phyloP scores from a whole-genome alignment of 2,797 vertebrate species.

The Propithecus perrieri region DNA sequence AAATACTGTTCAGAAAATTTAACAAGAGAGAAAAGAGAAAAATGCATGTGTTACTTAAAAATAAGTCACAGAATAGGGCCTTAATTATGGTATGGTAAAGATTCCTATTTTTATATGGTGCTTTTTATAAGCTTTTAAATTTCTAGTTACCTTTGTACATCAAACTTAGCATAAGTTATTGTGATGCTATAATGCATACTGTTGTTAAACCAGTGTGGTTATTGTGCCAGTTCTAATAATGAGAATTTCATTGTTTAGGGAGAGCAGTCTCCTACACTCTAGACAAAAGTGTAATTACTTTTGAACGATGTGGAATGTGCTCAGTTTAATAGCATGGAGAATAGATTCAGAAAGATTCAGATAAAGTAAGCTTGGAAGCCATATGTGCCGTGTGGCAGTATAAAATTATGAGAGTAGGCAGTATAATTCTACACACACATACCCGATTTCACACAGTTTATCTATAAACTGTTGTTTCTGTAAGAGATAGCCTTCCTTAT shows the following conservation, averaged over 20 bases:
- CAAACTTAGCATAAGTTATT: slow-evolving; percentile 82
- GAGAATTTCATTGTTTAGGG: slow-evolving; percentile 87
- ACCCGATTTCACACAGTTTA: slow-evolving; percentile 80
- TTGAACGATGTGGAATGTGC: slow-evolving; percentile 86
- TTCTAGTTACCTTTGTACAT: slow-evolving; percentile 84
- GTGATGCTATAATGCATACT: slow-evolving; percentile 79
- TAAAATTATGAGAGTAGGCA: slow-evolving; percentile 82
- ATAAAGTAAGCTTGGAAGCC: slow-evolving; percentile 85
- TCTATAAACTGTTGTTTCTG: slow-evolving; percentile 82
- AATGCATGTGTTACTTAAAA: slow-evolving; percentile 79
- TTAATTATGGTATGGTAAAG: slow-evolving; percentile 81
- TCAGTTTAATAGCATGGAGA: slow-evolving; percentile 85
- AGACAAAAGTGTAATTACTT: slow-evolving; percentile 89
- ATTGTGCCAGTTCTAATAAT: slow-evolving; percentile 86
- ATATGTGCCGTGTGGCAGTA: slow-evolving; percentile 83
- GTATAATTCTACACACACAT: slow-evolving; percentile 78
- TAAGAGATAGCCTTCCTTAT: slow-evolving; percentile 82
- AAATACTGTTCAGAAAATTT: slow-evolving; percentile 70
- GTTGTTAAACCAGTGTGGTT: slow-evolving; percentile 82
- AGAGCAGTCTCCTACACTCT: slow-evolving; percentile 84
- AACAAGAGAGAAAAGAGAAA: slow-evolving; percentile 69
- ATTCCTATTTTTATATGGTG: slow-evolving; percentile 70
- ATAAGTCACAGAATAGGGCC: slow-evolving; percentile 78
- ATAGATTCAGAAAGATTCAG: slow-evolving; percentile 87
- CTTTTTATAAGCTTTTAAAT: slow-evolving; percentile 82